These are phyloP conservation scores for Anaspis maculata DNA, from an alignment of 2,888 invertebrate species.

Conservation along the genomic window DNA sequence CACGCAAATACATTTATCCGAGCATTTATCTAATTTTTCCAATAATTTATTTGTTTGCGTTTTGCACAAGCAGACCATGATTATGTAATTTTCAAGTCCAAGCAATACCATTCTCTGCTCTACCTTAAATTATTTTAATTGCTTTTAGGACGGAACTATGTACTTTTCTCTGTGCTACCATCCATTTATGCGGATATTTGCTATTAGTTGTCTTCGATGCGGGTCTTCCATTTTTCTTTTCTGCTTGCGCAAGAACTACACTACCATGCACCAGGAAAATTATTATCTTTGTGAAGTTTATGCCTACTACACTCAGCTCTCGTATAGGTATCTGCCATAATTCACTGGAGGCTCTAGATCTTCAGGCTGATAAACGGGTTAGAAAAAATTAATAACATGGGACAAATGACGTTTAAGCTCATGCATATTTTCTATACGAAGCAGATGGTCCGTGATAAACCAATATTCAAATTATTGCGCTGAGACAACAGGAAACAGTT, in stretches of 20 bases:
- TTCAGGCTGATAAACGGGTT: neutral
- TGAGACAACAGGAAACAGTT: slow-evolving; percentile 15
- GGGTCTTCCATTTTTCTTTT: neutral
- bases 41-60: slow-evolving; percentile 26
- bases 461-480: slow-evolving; percentile 10
- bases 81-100: slow-evolving; percentile 11
- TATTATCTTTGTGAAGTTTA: too few relatives aligned
- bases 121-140: slow-evolving; percentile 19
- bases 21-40: too few relatives aligned
- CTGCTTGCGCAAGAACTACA: too few relatives aligned
- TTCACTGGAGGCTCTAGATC: neutral
- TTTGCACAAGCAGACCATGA: too few relatives aligned
- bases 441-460: slow-evolving; percentile 10
- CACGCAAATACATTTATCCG: slow-evolving; percentile 29
- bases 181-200: slow-evolving; percentile 4
- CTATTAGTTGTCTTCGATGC: slow-evolving; percentile 2
- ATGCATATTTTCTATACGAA: neutral
- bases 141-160: slow-evolving; percentile 13
- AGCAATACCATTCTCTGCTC: slow-evolving; percentile 9
- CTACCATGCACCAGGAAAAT: too few relatives aligned
- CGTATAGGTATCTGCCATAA: neutral
- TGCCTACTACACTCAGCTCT: slow-evolving; percentile 1
- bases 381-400: slow-evolving; percentile 1
- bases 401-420: slow-evolving; percentile 9
- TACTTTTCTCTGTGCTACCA: slow-evolving; percentile 5